Conservation (phyloP, 2,797 vertebrate species). For the Microcaecilia unicolor region DNA sequence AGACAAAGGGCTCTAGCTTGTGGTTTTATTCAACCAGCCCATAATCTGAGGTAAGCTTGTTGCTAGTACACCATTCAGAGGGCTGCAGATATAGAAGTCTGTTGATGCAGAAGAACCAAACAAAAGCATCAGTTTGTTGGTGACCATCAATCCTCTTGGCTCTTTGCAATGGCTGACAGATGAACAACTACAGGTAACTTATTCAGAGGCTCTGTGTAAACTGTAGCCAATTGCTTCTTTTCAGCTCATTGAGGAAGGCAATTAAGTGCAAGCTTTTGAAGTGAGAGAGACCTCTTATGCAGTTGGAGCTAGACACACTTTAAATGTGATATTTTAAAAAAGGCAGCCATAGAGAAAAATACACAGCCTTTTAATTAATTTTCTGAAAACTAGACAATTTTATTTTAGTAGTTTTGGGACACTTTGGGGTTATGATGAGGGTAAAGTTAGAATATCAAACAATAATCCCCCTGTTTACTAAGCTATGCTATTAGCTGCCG, state of each 20-base stretch:
- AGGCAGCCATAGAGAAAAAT: background rate
- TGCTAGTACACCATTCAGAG: constrained; percentile 18
- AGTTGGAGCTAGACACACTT: background rate
- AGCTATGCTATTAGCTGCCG: no score
- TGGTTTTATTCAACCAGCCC: constrained; percentile 20
- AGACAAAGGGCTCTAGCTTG: constrained; percentile 36
- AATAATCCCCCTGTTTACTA: no score
- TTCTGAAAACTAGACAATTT: no score
- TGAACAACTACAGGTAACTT: constrained; percentile 16
- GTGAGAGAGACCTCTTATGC: background rate
- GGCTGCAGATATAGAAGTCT: constrained; percentile 31
- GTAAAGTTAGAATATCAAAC: no score
- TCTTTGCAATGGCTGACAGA: constrained; percentile 32
- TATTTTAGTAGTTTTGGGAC: no score
- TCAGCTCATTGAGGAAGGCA: constrained; percentile 12
- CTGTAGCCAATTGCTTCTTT: constrained; percentile 16
- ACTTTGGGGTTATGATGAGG: no score
- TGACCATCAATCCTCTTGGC: constrained; percentile 36
- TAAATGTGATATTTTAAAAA: background rate
- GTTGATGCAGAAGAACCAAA: constrained; percentile 30
- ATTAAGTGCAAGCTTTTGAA: constrained; percentile 4
- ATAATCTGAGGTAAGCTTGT: constrained; percentile 43
- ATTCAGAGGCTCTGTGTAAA: constrained; percentile 17
- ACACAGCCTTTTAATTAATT: background rate
- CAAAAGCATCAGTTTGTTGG: constrained; percentile 28